Percentiles rank a stretch among this genome's conserved stretches.
These are phyloP conservation scores for Lepidurus packardi DNA, from an alignment of 1,140 invertebrate genomes.

Conservation along the genomic window DNA sequence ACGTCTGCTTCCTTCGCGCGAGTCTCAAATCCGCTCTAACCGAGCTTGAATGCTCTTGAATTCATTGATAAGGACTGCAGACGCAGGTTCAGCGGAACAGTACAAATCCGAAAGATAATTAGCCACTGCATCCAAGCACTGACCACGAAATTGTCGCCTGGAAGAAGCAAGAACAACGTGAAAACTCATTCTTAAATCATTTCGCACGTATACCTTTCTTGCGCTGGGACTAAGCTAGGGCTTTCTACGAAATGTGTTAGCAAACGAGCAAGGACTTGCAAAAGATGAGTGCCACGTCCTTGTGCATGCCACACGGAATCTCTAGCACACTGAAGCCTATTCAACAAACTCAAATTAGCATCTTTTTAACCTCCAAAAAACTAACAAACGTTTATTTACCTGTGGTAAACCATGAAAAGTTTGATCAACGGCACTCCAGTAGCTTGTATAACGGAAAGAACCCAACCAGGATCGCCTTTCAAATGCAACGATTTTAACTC, in stretches of 20 bases:
- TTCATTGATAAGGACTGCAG: slow-evolving; percentile 24
- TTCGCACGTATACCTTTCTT: slow-evolving; percentile 25
- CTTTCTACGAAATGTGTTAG: slow-evolving; percentile 32
- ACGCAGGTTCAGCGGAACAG: slow-evolving; percentile 24
- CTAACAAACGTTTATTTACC: background rate
- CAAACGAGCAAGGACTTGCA: slow-evolving; percentile 29
- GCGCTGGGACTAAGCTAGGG: slow-evolving; percentile 26
- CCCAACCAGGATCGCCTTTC: slow-evolving; percentile 28
- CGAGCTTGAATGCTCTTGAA: slow-evolving; percentile 27
- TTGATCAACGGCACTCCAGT: slow-evolving; percentile 27
- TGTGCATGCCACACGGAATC: slow-evolving; percentile 33
- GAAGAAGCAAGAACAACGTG: background rate
- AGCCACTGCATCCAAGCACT: slow-evolving; percentile 28
- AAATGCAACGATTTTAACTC: slow-evolving; percentile 24
- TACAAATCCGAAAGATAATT: slow-evolving; percentile 32
- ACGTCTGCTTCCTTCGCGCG: background rate
- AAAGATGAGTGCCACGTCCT: slow-evolving; percentile 30
- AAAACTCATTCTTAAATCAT: background rate
- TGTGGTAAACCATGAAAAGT: slow-evolving; percentile 30
- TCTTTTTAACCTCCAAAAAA: background rate
- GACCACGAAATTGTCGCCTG: slow-evolving; percentile 25
- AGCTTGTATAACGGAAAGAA: slow-evolving; percentile 24
- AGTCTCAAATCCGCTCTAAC: slow-evolving; percentile 27
- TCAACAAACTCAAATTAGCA: background rate
- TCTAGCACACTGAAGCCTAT: slow-evolving; percentile 26